A percentile compares a stretch with the other conserved stretches of the same genome.
Evolutionary conservation across 2,113 vertebrate genomes (phyloP).

Genomic region (Lasiurus cinereus): DNA sequence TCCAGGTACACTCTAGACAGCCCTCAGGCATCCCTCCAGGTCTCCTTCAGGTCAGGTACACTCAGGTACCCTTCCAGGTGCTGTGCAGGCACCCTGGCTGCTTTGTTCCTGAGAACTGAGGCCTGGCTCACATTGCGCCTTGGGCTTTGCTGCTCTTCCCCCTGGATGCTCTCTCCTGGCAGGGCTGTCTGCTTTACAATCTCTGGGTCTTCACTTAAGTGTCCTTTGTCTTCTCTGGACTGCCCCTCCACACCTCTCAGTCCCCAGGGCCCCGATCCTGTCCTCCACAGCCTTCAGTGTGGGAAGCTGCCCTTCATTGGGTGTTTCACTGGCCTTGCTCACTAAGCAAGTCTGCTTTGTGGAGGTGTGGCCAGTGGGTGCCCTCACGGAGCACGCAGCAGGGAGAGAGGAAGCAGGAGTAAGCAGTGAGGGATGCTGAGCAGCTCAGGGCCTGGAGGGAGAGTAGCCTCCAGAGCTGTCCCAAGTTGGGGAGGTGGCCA

Average conservation of each 20-base stretch:
- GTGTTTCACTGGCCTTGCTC: background rate
- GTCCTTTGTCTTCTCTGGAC: background rate
- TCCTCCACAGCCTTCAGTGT: background rate
- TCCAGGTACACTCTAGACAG: no score
- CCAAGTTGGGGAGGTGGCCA: fast-evolving
- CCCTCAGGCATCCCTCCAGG: no score
- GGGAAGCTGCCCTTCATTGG: background rate
- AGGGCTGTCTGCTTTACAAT: fast-evolving
- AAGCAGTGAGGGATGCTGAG: fast-evolving
- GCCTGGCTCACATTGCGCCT: fast-evolving
- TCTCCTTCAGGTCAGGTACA: background rate
- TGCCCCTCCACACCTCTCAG: background rate
- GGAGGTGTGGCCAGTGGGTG: no score
- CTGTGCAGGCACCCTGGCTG: background rate
- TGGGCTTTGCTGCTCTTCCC: fast-evolving
- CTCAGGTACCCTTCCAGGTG: background rate
- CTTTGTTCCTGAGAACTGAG: background rate
- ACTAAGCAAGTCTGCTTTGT: no score
- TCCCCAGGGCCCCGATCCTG: background rate
- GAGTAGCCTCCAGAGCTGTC: background rate
- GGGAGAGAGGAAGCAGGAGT: background rate
- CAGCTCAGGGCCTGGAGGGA: background rate
- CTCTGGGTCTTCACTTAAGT: background rate
- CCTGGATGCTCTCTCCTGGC: background rate
- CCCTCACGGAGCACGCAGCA: fast-evolving